Conservation (phyloP, 2,113 vertebrate species). For the Acrocephalus kingi region DNA sequence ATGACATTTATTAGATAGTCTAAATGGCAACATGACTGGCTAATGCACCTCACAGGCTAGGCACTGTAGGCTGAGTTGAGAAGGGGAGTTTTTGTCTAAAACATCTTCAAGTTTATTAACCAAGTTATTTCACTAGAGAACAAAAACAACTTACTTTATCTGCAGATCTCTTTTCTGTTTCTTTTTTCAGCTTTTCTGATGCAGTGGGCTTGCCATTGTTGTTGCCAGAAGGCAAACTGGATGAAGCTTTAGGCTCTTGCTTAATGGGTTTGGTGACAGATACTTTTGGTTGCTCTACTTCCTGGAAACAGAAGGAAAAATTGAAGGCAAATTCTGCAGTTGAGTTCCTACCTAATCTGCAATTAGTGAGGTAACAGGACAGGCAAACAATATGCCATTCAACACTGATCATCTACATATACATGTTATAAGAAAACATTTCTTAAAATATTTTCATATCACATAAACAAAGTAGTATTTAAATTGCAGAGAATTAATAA, state of each 20-base stretch:
- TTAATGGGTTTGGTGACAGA: slow-evolving; percentile 86
- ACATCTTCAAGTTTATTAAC: not conserved
- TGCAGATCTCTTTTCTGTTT: slow-evolving; percentile 87
- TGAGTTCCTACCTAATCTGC: not conserved
- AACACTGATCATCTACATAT: not conserved
- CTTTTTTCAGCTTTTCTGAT: slow-evolving; percentile 92
- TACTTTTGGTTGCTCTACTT: slow-evolving; percentile 86
- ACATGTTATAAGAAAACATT: accelerated
- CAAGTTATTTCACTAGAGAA: not conserved
- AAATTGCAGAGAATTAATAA: not conserved
- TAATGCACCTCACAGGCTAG: not conserved
- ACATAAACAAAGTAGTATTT: not conserved
- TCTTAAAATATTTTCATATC: not conserved
- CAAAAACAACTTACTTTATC: slow-evolving; percentile 84
- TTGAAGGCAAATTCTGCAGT: not conserved
- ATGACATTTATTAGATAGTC: not conserved
- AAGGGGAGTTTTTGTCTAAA: not conserved
- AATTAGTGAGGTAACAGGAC: not conserved
- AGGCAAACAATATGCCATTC: not conserved
- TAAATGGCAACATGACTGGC: not conserved
- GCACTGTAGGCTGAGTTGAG: not conserved
- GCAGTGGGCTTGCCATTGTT: slow-evolving; percentile 83
- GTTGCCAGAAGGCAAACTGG: slow-evolving; percentile 80
- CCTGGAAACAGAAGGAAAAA: slow-evolving; percentile 73
- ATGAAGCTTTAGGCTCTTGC: slow-evolving; percentile 86